Conservation (phyloP, 2,113 vertebrate genomes). For the Cyanoramphus novaezelandiae region DNA sequence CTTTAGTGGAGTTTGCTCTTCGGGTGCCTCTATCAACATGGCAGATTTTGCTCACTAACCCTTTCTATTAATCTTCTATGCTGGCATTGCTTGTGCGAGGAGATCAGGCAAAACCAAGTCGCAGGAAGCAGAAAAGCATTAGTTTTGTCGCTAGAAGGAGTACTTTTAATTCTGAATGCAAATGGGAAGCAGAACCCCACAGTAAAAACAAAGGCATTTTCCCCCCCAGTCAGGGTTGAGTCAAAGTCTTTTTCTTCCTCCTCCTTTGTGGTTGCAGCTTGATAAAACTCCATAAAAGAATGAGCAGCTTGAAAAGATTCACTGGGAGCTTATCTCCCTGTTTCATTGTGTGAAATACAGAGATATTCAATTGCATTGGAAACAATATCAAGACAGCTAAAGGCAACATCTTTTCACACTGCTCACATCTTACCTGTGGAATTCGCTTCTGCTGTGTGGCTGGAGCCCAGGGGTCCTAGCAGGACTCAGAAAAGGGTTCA, state of each 20-base stretch:
- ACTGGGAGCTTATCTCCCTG: neutral
- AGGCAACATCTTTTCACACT: neutral
- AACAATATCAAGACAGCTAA: neutral
- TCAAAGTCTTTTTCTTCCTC: neutral
- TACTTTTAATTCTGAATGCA: neutral
- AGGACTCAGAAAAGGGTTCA: neutral
- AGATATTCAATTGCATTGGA: neutral
- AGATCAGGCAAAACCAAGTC: neutral
- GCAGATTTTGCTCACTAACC: neutral
- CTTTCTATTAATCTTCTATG: neutral
- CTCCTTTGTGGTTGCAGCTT: neutral
- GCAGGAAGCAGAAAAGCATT: neutral
- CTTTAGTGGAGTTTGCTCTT: neutral
- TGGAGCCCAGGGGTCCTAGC: neutral
- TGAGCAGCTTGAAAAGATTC: neutral
- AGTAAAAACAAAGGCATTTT: conserved; percentile 21
- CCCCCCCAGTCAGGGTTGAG: neutral
- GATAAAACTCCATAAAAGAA: conserved; percentile 7
- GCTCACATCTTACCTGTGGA: neutral
- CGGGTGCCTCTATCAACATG: neutral
- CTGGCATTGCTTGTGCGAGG: neutral
- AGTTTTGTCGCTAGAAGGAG: neutral
- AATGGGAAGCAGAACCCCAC: neutral
- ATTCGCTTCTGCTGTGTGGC: neutral
- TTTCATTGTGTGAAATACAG: neutral